phyloP scores from a whole-genome alignment of 2,113 vertebrate genomes.

The Isichthys henryi region DNA sequence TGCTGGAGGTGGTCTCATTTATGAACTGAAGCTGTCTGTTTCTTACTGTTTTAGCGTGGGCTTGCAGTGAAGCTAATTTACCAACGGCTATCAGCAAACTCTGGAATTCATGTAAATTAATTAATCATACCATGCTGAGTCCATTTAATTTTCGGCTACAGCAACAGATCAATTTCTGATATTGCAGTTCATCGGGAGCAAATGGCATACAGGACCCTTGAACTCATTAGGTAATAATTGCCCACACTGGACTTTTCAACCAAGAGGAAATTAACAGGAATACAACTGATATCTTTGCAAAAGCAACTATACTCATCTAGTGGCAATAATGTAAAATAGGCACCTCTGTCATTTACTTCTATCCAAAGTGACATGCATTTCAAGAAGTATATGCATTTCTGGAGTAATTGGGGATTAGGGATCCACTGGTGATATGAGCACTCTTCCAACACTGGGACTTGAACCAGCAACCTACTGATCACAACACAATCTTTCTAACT shows the following conservation, averaged over 20 bases:
- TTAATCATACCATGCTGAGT: conserved; percentile 21
- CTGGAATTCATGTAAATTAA: conserved; percentile 27
- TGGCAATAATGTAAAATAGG: background rate
- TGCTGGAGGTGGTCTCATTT: background rate
- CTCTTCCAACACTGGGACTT: background rate
- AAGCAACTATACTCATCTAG: background rate
- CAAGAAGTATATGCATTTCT: too few species aligned
- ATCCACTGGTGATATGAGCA: background rate
- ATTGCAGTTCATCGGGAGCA: conserved; percentile 21
- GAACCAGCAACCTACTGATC: background rate
- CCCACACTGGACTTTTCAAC: background rate
- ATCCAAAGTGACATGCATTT: too few species aligned
- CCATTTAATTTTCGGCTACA: conserved; percentile 28
- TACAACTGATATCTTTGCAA: background rate
- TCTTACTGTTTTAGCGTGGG: background rate
- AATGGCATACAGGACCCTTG: background rate
- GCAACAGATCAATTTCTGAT: conserved; percentile 34
- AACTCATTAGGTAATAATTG: background rate
- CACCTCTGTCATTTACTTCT: background rate
- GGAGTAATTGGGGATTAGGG: too few species aligned
- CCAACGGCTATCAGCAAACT: conserved; percentile 31
- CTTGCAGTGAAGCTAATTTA: conserved; percentile 27
- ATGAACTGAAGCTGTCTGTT: background rate
- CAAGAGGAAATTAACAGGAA: background rate
- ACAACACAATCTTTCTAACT: background rate